Conservation (phyloP, 2,113 vertebrate species). For the Atherinomorus stipes region DNA sequence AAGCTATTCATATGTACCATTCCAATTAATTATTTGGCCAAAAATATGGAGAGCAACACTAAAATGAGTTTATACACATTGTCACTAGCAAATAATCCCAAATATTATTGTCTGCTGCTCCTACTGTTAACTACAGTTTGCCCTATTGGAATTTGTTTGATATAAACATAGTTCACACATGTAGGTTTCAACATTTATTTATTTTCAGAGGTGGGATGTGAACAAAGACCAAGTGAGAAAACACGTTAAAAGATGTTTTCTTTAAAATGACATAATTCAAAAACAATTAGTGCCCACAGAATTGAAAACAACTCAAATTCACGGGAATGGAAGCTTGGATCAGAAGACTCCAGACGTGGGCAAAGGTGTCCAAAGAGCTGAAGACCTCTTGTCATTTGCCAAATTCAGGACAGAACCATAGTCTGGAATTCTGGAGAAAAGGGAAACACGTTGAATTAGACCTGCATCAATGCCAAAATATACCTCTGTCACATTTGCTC, state of each 20-base stretch:
- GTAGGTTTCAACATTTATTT: constrained; percentile 65
- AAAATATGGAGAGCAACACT: not conserved
- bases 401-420: constrained; percentile 91
- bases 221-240: constrained; percentile 46
- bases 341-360: constrained; percentile 28
- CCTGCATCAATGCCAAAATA: not conserved
- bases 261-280: constrained; percentile 48
- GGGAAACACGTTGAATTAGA: not conserved
- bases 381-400: not conserved
- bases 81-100: not conserved
- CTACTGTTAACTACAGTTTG: not conserved
- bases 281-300: constrained; percentile 41
- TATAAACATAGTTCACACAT: not conserved
- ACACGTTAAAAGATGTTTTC: constrained; percentile 44
- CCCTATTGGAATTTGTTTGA: not conserved
- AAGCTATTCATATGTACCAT: not conserved
- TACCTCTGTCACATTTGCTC: not conserved
- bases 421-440: constrained; percentile 89
- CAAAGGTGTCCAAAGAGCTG: constrained; percentile 19
- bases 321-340: constrained; percentile 22
- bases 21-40: not conserved
- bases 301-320: constrained; percentile 42
- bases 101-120: not conserved
- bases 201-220: constrained; percentile 40
- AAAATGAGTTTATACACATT: too few species aligned